Percentiles rank a stretch among this genome's conserved stretches.
phyloP scores from a whole-genome alignment of 2,113 vertebrate genomes.

The Trochalopteron elliotii region DNA sequence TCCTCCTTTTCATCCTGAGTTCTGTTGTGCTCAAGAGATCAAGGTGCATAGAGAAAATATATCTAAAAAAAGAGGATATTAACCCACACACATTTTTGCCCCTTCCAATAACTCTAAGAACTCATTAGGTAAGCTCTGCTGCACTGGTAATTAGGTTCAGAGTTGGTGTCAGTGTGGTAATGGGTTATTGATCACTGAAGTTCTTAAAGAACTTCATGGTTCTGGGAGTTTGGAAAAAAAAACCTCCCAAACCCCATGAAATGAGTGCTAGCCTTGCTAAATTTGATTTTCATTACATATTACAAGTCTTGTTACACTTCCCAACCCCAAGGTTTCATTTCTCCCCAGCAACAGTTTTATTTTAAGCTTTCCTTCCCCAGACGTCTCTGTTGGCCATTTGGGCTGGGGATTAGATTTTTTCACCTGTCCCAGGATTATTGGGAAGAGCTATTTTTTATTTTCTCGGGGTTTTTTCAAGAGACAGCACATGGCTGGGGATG shows the following conservation, averaged over 20 bases:
- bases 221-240: neutral
- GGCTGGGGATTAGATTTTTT: neutral
- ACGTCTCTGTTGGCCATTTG: neutral
- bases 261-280: constrained; percentile 34
- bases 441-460: constrained; percentile 17
- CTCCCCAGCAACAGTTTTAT: constrained; percentile 37
- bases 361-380: constrained; percentile 19
- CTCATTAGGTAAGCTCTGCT: constrained; percentile 31
- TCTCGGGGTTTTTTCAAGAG: neutral
- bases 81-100: neutral
- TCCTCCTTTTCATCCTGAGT: neutral
- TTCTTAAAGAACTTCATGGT: constrained; percentile 39
- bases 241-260: neutral
- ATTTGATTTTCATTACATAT: constrained; percentile 55
- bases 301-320: neutral
- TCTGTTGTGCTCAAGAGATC: neutral
- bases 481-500: neutral
- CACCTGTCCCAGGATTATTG: constrained; percentile 5
- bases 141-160: constrained; percentile 34
- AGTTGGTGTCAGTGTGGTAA: constrained; percentile 38
- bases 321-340: neutral
- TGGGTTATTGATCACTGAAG: constrained; percentile 66
- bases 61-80: neutral
- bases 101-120: neutral
- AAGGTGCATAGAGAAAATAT: neutral